Percentiles rank a stretch among this genome's conserved stretches.
phyloP scores from a whole-genome alignment of 2,888 invertebrate species.

The Calephelis perditalis region DNA sequence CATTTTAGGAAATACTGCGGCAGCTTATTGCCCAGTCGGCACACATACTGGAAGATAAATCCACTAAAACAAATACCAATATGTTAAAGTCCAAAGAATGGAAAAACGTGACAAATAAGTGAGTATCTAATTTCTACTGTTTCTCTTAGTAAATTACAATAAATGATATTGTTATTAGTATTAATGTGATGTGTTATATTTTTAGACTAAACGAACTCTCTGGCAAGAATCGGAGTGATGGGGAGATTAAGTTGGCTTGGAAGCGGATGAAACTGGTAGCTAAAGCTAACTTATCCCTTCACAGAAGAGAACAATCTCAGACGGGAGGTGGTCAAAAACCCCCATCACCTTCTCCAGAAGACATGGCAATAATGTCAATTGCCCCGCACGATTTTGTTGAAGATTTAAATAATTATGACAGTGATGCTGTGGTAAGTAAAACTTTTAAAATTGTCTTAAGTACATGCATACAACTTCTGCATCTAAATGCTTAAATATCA shows the following conservation, averaged over 20 bases:
- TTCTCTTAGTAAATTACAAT: not conserved
- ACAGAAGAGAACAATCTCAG: not conserved
- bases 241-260: conserved; percentile 10
- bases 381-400: conserved; percentile 16
- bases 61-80: not conserved
- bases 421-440: conserved; percentile 15
- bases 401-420: conserved; percentile 14
- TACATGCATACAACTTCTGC: not conserved
- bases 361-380: conserved; percentile 14
- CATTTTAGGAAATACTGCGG: conserved; percentile 5
- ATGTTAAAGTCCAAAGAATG: conserved; percentile 12
- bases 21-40: not conserved
- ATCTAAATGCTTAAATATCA: too few relatives aligned
- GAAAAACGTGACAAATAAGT: conserved; percentile 13
- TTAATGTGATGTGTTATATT: not conserved
- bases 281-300: conserved; percentile 12
- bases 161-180: not conserved
- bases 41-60: conserved; percentile 14
- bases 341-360: conserved; percentile 15
- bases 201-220: not conserved
- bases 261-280: conserved; percentile 12
- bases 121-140: conserved; percentile 1
- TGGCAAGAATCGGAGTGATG: not conserved
- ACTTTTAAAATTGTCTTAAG: not conserved
- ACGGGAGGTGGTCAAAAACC: conserved; percentile 14